Conservation (phyloP, 2,113 vertebrate genomes). For the Hucho hucho region DNA sequence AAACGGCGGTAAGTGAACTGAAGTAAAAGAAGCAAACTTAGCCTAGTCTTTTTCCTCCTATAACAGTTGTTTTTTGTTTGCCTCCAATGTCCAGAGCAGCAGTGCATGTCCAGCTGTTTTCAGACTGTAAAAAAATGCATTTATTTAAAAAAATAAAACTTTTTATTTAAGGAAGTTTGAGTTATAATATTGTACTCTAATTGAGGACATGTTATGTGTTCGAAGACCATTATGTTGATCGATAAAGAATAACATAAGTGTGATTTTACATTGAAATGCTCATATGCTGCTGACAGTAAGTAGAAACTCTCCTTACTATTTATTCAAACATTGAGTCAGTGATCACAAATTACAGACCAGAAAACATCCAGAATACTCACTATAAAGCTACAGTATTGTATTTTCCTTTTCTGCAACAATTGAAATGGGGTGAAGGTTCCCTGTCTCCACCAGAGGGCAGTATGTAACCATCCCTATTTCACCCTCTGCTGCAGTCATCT, state of each 20-base stretch:
- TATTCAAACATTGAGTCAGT: too few relatives aligned
- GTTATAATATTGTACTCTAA: too few relatives aligned
- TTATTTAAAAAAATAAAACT: conserved; percentile 80
- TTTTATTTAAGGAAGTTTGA: conserved; percentile 72
- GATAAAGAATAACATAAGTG: background rate
- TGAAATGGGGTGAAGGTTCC: background rate
- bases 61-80: conserved; percentile 54
- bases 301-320: too few relatives aligned
- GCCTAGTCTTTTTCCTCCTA: conserved; percentile 40
- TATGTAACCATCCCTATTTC: background rate
- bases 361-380: too few relatives aligned
- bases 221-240: too few relatives aligned
- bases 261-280: background rate
- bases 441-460: conserved; percentile 52
- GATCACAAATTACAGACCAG: too few relatives aligned
- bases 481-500: background rate
- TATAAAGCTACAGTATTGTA: conserved; percentile 41
- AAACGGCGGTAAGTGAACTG: conserved; percentile 46
- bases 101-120: conserved; percentile 75
- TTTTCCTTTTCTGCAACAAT: background rate
- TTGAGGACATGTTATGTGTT: too few relatives aligned
- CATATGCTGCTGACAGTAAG: background rate
- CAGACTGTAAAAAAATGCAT: conserved; percentile 82
- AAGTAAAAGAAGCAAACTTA: conserved; percentile 47
- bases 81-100: conserved; percentile 62